Percentiles rank a stretch among this genome's conserved stretches.
Conservation (phyloP, 53 echinoderm and acorn worm genomes). For the Paelopatides confundens region DNA sequence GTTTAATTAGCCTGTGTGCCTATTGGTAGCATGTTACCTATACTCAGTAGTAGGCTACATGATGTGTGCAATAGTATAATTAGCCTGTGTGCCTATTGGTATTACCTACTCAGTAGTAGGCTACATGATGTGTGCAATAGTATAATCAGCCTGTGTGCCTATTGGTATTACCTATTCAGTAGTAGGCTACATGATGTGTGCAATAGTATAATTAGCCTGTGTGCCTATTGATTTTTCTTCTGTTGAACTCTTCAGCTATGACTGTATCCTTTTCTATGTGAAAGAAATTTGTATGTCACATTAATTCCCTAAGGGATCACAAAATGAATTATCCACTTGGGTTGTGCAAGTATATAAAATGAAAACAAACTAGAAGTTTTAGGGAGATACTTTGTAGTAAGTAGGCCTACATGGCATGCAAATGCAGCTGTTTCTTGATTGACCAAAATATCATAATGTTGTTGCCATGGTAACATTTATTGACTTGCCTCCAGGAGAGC, state of each 20-base stretch:
- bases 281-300: slow-evolving; percentile 27
- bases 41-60: too few species aligned
- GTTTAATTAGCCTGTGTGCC: too few species aligned
- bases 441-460: slow-evolving; percentile 52
- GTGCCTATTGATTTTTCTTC: background rate
- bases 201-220: background rate
- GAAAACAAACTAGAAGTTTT: slow-evolving; percentile 20
- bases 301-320: slow-evolving; percentile 26
- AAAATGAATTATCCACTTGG: slow-evolving; percentile 8
- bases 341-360: background rate
- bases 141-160: background rate
- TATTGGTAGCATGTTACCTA: too few species aligned
- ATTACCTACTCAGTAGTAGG: background rate
- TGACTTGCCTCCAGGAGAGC: slow-evolving; percentile 43
- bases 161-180: background rate
- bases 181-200: background rate
- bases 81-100: too few species aligned
- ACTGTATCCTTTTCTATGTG: background rate
- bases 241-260: background rate
- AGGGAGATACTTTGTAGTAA: slow-evolving; percentile 30
- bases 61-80: too few species aligned
- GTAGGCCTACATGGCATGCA: slow-evolving; percentile 25
- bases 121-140: background rate
- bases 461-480: slow-evolving; percentile 33
- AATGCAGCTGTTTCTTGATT: slow-evolving; percentile 31